phyloP scores from a whole-genome alignment of 2,113 vertebrate genomes.

The Sylvietta virens region DNA sequence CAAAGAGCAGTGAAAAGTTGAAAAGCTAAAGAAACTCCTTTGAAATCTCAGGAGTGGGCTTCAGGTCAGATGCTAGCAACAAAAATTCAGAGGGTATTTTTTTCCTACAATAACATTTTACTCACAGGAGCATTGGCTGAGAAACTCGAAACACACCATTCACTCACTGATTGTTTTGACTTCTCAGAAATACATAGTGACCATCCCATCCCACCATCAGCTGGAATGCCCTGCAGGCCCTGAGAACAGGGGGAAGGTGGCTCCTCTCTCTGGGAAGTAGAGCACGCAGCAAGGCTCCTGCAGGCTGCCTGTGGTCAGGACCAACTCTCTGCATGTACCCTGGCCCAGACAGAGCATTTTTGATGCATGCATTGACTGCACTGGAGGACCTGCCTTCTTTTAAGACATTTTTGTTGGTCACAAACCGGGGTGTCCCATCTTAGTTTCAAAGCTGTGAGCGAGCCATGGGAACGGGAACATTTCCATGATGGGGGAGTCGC shows the following conservation, averaged over 20 bases:
- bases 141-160: background rate
- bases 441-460: background rate
- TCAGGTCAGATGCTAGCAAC: background rate
- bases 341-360: background rate
- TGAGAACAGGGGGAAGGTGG: background rate
- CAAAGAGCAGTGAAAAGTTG: background rate
- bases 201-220: background rate
- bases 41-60: background rate
- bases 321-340: background rate
- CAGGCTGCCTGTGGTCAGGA: background rate
- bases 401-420: background rate
- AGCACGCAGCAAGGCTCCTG: background rate
- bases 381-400: background rate
- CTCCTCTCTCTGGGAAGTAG: background rate
- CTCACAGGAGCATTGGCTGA: background rate
- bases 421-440: background rate
- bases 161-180: background rate
- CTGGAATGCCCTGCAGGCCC: background rate
- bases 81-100: background rate
- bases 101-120: background rate
- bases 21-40: slow-evolving; percentile 10
- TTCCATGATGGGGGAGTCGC: background rate
- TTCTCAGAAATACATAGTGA: background rate
- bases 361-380: background rate
- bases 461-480: background rate